Conservation (phyloP, 2,113 vertebrate species). For the Caretta caretta region DNA sequence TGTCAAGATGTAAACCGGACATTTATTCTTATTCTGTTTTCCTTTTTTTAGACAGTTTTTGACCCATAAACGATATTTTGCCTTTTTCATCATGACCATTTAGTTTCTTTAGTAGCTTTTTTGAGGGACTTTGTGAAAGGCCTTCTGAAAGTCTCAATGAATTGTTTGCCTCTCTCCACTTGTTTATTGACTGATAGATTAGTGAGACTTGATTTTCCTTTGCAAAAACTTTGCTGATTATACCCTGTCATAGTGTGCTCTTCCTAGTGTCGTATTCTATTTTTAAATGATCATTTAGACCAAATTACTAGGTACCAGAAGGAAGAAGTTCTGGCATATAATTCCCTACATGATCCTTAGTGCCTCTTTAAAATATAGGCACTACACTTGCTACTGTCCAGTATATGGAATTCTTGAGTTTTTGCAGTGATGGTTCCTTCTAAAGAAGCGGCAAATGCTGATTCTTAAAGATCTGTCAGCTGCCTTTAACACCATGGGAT, state of each 20-base stretch:
- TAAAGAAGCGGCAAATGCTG: background rate
- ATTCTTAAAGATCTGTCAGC: background rate
- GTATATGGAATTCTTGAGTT: background rate
- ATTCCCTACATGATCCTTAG: background rate
- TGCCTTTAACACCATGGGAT: background rate
- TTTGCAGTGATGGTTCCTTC: too few relatives aligned
- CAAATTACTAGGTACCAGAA: background rate
- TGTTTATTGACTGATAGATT: background rate
- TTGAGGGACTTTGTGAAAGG: background rate
- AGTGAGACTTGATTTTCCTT: background rate
- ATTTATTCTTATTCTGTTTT: background rate
- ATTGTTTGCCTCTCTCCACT: background rate
- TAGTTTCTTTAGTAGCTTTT: background rate
- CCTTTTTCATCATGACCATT: background rate
- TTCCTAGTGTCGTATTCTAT: background rate
- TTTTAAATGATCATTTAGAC: background rate
- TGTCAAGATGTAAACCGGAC: background rate
- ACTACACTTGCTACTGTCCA: background rate
- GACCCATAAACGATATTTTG: background rate
- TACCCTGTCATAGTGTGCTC: background rate
- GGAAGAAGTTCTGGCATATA: background rate
- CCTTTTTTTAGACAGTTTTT: background rate
- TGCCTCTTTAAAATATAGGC: background rate
- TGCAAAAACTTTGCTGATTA: background rate
- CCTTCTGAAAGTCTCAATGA: background rate